Percentiles rank a stretch among this genome's conserved stretches.
phyloP scores from a whole-genome alignment of 2,797 vertebrate genomes.

The Sebastes itinus region DNA sequence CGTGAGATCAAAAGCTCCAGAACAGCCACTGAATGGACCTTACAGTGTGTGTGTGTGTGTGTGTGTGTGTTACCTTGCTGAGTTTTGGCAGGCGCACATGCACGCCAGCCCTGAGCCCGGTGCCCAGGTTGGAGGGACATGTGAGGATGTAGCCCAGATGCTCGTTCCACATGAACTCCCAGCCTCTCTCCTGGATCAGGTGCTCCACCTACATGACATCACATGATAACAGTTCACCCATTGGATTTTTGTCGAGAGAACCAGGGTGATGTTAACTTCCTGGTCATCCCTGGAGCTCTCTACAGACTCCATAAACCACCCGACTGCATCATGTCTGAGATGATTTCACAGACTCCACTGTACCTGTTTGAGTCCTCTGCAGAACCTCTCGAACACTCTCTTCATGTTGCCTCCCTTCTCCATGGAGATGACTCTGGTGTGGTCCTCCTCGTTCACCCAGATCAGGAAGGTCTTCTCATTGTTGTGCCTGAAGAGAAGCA shows the following conservation, averaged over 20 bases:
- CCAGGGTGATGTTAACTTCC: no score
- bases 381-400: slow-evolving; percentile 94
- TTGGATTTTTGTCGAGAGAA: no score
- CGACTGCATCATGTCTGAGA: background rate
- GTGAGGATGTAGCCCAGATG: slow-evolving; percentile 91
- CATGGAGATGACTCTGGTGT: slow-evolving; percentile 97
- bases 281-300: no score
- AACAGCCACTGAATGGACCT: background rate
- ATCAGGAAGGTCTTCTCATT: slow-evolving; percentile 95
- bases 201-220: slow-evolving; percentile 85
- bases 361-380: slow-evolving; percentile 91
- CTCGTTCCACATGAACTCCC: slow-evolving; percentile 98
- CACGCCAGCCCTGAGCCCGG: slow-evolving; percentile 91
- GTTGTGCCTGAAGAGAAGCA: slow-evolving; percentile 86
- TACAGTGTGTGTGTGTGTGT: no score
- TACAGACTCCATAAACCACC: no score
- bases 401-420: slow-evolving; percentile 98
- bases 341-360: background rate
- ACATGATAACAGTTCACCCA: background rate
- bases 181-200: slow-evolving; percentile 92
- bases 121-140: slow-evolving; percentile 94
- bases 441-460: slow-evolving; percentile 97
- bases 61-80: slow-evolving; percentile 83
- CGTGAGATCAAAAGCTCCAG: background rate
- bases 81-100: slow-evolving; percentile 91